Conservation (phyloP, 2,113 vertebrate species). For the Corythoichthys haematopterus region DNA sequence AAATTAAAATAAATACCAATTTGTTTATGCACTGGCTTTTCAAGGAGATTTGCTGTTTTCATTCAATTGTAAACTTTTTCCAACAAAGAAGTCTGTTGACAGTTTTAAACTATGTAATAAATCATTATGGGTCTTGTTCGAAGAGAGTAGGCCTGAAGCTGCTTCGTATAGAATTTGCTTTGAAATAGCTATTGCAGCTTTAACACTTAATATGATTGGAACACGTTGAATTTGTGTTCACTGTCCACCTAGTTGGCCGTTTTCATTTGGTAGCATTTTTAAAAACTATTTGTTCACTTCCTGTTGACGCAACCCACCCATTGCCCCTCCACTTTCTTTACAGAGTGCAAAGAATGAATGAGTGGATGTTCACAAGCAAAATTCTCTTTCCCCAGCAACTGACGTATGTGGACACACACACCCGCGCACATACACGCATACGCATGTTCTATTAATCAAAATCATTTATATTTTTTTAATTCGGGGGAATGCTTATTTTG, state of each 20-base stretch:
- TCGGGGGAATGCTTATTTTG: background rate
- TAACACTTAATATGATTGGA: background rate
- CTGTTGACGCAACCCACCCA: background rate
- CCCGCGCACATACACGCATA: conserved; percentile 16
- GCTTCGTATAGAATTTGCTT: background rate
- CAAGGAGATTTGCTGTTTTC: no score
- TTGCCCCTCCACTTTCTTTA: background rate
- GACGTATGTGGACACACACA: conserved; percentile 11
- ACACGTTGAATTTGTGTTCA: background rate
- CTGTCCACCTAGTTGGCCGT: background rate
- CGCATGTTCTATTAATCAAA: conserved; percentile 1
- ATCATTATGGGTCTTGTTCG: no score
- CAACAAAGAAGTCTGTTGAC: no score
- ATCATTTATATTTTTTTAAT: conserved; percentile 13
- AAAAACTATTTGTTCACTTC: background rate
- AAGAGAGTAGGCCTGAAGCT: background rate
- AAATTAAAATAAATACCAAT: no score
- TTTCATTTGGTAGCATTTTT: background rate
- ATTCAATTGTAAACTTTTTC: no score
- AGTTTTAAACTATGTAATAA: no score
- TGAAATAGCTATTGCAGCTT: no score
- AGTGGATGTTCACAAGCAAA: conserved; percentile 53
- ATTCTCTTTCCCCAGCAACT: conserved; percentile 64
- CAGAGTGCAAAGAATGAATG: conserved; percentile 47
- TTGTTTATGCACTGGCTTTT: no score